Evolutionary conservation across 1,140 invertebrate species (phyloP), one percentile per base, ranked within the genome.

Genomic region (Saccostrea cuccullata): DNA sequence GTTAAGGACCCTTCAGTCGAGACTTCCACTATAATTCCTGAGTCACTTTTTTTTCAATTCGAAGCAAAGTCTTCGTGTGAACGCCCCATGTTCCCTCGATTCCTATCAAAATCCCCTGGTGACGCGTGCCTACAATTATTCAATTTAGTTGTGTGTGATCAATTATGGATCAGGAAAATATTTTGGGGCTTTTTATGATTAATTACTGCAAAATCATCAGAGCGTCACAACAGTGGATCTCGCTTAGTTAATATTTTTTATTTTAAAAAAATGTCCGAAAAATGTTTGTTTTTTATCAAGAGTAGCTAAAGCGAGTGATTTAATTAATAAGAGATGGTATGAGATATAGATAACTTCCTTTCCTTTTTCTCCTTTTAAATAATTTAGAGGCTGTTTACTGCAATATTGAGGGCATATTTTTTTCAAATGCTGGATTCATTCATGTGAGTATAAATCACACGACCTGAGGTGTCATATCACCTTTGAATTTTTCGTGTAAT

Each of bases 101-200:
- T 11, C 70, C 6, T 36, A 30, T 73, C 70, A 73, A 73, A 73
- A 73, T 30, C 26, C 26, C 26, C 30, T 0, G 13, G 30, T 73
- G 70, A 73, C 70, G 70, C 70, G 70, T 73, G 70, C 70, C 70
- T 26, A 36, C 70, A 73, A 73, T 73, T 73, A 73, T 73, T 73
- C 70, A 73, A 73, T 73, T 73, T 73, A 8, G 70, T 36, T 26
- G 70, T 30, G 36, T 36, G 70, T 73, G 70, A 73, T 73, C 70
- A 73, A 73, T 73, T 73, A 73, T 73, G 9, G 26, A 73, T 13
- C 30, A 26, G 26, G 15, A 73, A 73, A 47, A 30, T 73, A 73
- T 26, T 64, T 73, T 73, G 9, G 70, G 47, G 8, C 13, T 73
- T 73, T 73, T 73, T 73, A 73, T 73, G 70, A 73, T 73, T 73